Evolutionary conservation across 2,113 vertebrate genomes (phyloP).

Genomic region (Vidua chalybeata): DNA sequence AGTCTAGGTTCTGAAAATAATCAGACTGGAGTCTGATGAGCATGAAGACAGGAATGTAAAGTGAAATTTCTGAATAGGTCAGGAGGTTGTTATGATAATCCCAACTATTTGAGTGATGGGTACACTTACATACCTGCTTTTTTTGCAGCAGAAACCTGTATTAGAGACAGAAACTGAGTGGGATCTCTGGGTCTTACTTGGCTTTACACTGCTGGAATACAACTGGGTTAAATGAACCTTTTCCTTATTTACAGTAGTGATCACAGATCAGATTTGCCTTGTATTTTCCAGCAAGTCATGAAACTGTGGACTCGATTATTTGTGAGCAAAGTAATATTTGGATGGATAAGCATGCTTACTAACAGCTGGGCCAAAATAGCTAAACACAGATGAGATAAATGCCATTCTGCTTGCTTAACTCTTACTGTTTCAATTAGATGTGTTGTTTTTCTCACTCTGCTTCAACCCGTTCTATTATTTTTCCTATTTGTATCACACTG

Average conservation of each 20-base stretch:
- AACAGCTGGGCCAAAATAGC: background rate
- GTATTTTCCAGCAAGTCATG: background rate
- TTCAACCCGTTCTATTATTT: slow-evolving; percentile 14
- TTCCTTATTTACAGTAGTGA: background rate
- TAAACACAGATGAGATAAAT: slow-evolving; percentile 6
- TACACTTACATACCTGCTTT: background rate
- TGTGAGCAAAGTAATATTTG: background rate
- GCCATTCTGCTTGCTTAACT: background rate
- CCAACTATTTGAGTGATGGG: background rate
- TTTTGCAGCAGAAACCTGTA: background rate
- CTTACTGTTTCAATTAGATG: background rate
- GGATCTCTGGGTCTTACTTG: background rate
- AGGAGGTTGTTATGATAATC: background rate
- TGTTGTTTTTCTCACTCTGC: background rate
- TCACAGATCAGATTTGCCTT: background rate
- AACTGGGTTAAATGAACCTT: background rate
- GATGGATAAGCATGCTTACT: slow-evolving; percentile 1
- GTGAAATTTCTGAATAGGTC: background rate
- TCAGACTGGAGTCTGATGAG: background rate
- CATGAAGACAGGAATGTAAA: background rate
- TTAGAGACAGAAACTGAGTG: background rate
- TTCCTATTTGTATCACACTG: background rate
- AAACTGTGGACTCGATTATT: slow-evolving; percentile 2
- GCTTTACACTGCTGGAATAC: background rate
- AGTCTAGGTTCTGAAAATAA: background rate